These are phyloP conservation scores for Goniozus legneri DNA, from an alignment of 1,140 invertebrate species.

Conservation along the genomic window DNA sequence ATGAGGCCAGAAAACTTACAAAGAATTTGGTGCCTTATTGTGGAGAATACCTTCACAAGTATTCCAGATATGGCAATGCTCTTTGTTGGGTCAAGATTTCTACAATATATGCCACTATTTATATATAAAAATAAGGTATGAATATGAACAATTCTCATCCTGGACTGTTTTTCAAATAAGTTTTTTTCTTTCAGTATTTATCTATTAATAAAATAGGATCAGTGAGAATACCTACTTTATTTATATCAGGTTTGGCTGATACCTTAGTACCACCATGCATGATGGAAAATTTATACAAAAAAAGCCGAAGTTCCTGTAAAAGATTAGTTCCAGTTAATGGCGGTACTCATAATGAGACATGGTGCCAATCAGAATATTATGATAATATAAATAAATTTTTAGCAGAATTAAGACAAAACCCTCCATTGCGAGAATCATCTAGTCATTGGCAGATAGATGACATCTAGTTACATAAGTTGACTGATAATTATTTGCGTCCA, in stretches of 20 bases:
- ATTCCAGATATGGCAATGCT: constrained; percentile 89
- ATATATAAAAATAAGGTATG: constrained; percentile 81
- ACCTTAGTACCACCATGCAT: constrained; percentile 80
- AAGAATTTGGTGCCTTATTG: constrained; percentile 79
- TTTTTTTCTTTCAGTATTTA: constrained; percentile 63
- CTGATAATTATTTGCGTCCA: constrained; percentile 14
- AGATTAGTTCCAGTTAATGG: constrained; percentile 68
- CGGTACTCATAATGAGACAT: constrained; percentile 87
- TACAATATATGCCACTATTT: constrained; percentile 70
- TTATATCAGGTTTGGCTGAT: constrained; percentile 80
- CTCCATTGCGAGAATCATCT: constrained; percentile 24
- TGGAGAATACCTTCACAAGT: constrained; percentile 95
- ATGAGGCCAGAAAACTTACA: constrained; percentile 67
- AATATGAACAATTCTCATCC: background rate
- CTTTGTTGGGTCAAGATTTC: constrained; percentile 65
- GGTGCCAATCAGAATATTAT: constrained; percentile 66
- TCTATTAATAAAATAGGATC: constrained; percentile 68
- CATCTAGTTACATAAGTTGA: constrained; percentile 26
- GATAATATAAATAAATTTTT: constrained; percentile 58
- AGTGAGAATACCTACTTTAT: constrained; percentile 67
- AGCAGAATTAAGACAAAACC: constrained; percentile 47
- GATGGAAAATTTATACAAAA: constrained; percentile 74
- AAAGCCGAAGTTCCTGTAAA: constrained; percentile 69
- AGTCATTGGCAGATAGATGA: constrained; percentile 42
- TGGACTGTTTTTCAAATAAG: background rate